These are phyloP conservation scores for Chloroclystis v-ata DNA, from an alignment of 2,888 invertebrate species.

Conservation along the genomic window DNA sequence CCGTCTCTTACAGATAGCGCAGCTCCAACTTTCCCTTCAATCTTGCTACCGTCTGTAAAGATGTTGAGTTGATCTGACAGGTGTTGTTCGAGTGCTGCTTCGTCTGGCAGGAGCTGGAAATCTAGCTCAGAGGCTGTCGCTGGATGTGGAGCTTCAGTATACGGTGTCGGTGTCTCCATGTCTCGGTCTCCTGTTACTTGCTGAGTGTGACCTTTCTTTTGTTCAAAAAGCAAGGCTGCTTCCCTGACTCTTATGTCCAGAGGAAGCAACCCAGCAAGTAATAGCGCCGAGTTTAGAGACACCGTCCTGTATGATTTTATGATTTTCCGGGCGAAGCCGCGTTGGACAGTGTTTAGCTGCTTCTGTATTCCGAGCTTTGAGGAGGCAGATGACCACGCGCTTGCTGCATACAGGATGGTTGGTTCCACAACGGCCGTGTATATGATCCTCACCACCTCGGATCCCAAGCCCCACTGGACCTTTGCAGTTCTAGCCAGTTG, in stretches of 20 bases:
- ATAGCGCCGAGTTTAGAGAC: neutral
- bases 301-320: neutral
- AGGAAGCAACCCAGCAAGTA: too few relatives aligned
- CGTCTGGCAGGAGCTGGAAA: neutral
- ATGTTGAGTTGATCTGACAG: neutral
- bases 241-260: neutral
- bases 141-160: neutral
- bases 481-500: neutral
- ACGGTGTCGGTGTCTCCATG: neutral
- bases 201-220: neutral
- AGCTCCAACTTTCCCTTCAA: slow-evolving; percentile 5
- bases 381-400: neutral
- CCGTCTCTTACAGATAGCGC: neutral
- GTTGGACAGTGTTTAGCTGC: neutral
- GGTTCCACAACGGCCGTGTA: too few relatives aligned
- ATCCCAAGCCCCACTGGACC: too few relatives aligned
- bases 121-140: neutral
- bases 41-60: slow-evolving; percentile 1
- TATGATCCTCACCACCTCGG: too few relatives aligned
- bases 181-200: neutral
- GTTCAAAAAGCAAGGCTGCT: neutral
- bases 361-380: neutral
- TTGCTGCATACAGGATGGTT: too few relatives aligned
- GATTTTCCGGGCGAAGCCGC: neutral
- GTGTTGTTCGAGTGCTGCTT: neutral